Percentiles rank a stretch among this genome's conserved stretches.
Evolutionary conservation across 1,140 invertebrate species (phyloP).

Genomic region (Chrysomallon squamiferum): DNA sequence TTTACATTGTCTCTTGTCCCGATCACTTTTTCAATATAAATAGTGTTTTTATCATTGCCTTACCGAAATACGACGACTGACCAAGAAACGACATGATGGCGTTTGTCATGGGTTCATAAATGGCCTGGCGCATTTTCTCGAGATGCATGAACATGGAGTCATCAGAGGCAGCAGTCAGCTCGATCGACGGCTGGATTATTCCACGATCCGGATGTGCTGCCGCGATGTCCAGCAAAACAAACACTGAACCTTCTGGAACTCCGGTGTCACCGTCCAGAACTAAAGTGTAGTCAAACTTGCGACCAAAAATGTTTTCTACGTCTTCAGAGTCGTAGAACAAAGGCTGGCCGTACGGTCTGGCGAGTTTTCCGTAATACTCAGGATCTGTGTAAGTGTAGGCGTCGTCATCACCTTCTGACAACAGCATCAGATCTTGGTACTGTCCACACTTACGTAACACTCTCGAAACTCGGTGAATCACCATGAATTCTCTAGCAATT

Average conservation of each 20-base stretch:
- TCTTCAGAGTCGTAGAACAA: slow-evolving; percentile 48
- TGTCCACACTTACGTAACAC: slow-evolving; percentile 57
- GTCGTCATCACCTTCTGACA: slow-evolving; percentile 45
- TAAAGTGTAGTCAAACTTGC: slow-evolving; percentile 54
- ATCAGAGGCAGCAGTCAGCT: slow-evolving; percentile 36
- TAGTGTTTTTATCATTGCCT: slow-evolving; percentile 48
- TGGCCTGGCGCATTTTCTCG: slow-evolving; percentile 43
- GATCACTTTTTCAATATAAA: slow-evolving; percentile 55
- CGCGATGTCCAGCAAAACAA: slow-evolving; percentile 48
- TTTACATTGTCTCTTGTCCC: slow-evolving; percentile 41
- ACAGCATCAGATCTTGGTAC: slow-evolving; percentile 55
- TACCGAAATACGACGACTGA: slow-evolving; percentile 53
- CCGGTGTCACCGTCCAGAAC: slow-evolving; percentile 54
- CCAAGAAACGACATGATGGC: slow-evolving; percentile 47
- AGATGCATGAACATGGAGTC: slow-evolving; percentile 55
- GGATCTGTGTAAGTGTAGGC: slow-evolving; percentile 50
- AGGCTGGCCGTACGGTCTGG: slow-evolving; percentile 37
- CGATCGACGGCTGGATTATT: slow-evolving; percentile 56
- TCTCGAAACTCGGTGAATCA: slow-evolving; percentile 48
- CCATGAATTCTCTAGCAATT: slow-evolving; percentile 53
- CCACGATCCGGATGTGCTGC: slow-evolving; percentile 53
- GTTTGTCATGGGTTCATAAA: slow-evolving; percentile 54
- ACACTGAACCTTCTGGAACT: slow-evolving; percentile 35
- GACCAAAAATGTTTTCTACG: slow-evolving; percentile 39
- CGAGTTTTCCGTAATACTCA: slow-evolving; percentile 37